phyloP scores from a whole-genome alignment of 2,888 invertebrate genomes.

The Campoplex capitator region DNA sequence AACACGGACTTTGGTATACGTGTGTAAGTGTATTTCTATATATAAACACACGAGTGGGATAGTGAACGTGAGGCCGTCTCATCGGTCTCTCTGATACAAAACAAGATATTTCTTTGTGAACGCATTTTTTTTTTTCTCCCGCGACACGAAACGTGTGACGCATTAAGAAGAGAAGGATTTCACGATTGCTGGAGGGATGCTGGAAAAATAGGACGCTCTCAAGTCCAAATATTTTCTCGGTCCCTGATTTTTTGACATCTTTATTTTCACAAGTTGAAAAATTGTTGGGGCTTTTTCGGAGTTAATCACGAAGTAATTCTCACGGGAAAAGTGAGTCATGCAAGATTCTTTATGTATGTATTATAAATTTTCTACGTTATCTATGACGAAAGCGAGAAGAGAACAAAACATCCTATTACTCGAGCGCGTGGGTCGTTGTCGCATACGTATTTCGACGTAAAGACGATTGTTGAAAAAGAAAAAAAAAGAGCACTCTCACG shows the following conservation, averaged over 20 bases:
- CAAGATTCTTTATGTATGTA: conserved; percentile 18
- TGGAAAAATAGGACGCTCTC: conserved; percentile 22
- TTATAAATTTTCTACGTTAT: conserved; percentile 6
- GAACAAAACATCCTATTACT: conserved; percentile 14
- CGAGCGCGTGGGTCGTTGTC: conserved; percentile 46
- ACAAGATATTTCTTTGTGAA: conserved; percentile 32
- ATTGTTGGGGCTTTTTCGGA: conserved; percentile 8
- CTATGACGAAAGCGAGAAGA: conserved; percentile 8
- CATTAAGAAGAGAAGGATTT: conserved; percentile 24
- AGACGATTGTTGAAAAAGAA: conserved; percentile 5
- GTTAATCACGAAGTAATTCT: conserved; percentile 19
- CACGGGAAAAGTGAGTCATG: conserved; percentile 56
- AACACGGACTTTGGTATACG: background rate
- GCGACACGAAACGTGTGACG: conserved; percentile 34
- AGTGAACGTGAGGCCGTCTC: background rate
- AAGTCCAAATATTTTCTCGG: conserved; percentile 25
- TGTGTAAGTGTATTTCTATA: background rate
- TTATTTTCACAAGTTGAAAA: background rate
- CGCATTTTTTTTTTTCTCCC: conserved; percentile 5
- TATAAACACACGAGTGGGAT: background rate
- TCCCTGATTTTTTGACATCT: conserved; percentile 11
- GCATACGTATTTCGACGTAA: conserved; percentile 36
- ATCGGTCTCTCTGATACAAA: background rate
- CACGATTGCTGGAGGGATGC: background rate
- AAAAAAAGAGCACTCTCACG: conserved; percentile 9